These are phyloP conservation scores for Netelia fuscicornis DNA, from an alignment of 2,888 invertebrate species.

Conservation along the genomic window DNA sequence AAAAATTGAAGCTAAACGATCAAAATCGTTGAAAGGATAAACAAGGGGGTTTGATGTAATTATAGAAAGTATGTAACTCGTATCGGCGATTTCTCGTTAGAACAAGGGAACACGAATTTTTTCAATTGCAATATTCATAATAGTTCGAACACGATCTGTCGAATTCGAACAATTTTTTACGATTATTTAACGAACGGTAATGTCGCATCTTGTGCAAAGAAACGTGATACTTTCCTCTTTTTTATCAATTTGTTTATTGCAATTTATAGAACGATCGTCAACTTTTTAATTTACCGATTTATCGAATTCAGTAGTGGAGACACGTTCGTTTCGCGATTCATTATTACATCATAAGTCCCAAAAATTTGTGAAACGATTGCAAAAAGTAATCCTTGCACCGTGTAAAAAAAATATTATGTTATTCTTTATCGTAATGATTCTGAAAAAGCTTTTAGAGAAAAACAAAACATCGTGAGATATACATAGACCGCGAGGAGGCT, in stretches of 20 bases:
- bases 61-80: not conserved
- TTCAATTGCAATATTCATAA: too few species aligned
- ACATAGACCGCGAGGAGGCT: constrained; percentile 23
- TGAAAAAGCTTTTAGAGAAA: constrained; percentile 23
- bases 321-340: not conserved
- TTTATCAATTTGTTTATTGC: too few species aligned
- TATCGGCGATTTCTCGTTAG: not conserved
- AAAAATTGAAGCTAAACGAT: not conserved
- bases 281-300: too few species aligned
- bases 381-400: constrained; percentile 4
- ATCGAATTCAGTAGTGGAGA: too few species aligned
- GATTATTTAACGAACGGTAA: too few species aligned
- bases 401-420: constrained; percentile 1
- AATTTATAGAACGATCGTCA: too few species aligned
- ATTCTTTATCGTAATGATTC: not conserved
- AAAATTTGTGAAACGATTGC: not conserved
- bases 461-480: constrained; percentile 26
- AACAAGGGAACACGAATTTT: not conserved
- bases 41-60: not conserved
- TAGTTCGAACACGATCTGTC: too few species aligned
- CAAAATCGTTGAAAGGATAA: constrained; percentile 1
- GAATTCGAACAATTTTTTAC: too few species aligned
- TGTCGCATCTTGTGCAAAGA: too few species aligned
- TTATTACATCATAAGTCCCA: not conserved
- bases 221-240: too few species aligned